These are phyloP conservation scores for Aphelocoma coerulescens DNA, from an alignment of 2,113 vertebrate genomes.

Conservation along the genomic window DNA sequence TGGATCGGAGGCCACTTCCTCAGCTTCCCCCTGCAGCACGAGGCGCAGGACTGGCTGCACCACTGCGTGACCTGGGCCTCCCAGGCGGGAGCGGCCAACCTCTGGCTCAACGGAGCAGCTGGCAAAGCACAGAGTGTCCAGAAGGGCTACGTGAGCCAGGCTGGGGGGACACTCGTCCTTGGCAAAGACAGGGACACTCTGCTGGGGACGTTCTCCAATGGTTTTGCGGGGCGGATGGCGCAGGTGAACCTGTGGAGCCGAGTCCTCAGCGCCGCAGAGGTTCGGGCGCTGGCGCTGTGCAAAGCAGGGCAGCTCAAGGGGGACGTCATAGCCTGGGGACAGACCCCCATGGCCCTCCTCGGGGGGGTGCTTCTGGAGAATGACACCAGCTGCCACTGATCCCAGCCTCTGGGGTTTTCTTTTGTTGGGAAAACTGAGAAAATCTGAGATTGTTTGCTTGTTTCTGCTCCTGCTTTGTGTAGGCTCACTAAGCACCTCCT, in stretches of 20 bases:
- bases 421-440: neutral
- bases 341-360: constrained; percentile 67
- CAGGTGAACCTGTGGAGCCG: constrained; percentile 80
- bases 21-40: constrained; percentile 69
- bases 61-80: constrained; percentile 81
- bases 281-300: constrained; percentile 74
- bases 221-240: constrained; percentile 75
- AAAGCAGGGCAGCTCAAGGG: constrained; percentile 42
- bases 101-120: constrained; percentile 76
- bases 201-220: constrained; percentile 71
- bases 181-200: constrained; percentile 78
- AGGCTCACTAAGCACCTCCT: neutral
- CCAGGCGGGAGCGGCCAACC: constrained; percentile 42
- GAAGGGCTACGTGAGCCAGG: constrained; percentile 56
- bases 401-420: rapidly evolving
- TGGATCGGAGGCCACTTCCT: constrained; percentile 76
- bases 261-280: constrained; percentile 60
- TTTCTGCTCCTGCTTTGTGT: neutral
- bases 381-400: constrained; percentile 74
- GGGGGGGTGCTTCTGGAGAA: constrained; percentile 79
- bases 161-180: constrained; percentile 69
- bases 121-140: constrained; percentile 62
- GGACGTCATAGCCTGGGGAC: constrained; percentile 79
- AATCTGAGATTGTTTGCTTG: neutral
- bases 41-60: constrained; percentile 71